Percentiles rank a stretch among this genome's conserved stretches.
Conservation (phyloP, 2,888 invertebrate genomes). For the Agonum fuliginosum region DNA sequence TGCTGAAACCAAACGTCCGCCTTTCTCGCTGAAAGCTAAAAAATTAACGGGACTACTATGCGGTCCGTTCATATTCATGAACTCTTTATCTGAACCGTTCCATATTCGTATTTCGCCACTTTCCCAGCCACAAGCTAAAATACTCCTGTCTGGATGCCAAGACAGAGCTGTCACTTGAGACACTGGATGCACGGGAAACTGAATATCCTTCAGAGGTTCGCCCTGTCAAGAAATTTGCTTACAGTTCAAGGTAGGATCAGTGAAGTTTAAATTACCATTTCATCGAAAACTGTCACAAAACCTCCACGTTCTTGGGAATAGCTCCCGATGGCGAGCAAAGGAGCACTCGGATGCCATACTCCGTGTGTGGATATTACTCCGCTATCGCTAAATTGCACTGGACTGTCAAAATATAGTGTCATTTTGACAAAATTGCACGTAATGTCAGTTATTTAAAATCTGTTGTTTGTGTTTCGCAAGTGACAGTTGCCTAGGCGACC, state of each 20-base stretch:
- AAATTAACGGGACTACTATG: conserved; percentile 81
- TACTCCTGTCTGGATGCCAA: conserved; percentile 92
- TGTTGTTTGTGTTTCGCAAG: conserved; percentile 49
- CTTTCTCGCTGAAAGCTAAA: conserved; percentile 85
- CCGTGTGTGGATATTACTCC: conserved; percentile 88
- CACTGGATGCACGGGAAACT: conserved; percentile 83
- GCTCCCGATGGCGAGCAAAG: conserved; percentile 89
- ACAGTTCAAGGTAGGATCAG: too few relatives aligned
- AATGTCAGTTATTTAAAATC: conserved; percentile 40
- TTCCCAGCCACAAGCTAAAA: conserved; percentile 93
- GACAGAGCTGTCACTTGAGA: conserved; percentile 87
- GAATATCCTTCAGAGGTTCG: conserved; percentile 83
- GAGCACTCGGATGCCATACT: conserved; percentile 88
- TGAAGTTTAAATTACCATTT: conserved; percentile 77
- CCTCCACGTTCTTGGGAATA: conserved; percentile 93
- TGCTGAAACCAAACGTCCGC: conserved; percentile 89
- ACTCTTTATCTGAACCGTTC: conserved; percentile 81
- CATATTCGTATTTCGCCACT: conserved; percentile 92
- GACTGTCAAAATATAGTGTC: conserved; percentile 90
- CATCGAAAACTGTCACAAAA: conserved; percentile 90
- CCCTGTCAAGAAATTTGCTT: conserved; percentile 75
- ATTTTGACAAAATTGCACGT: conserved; percentile 71
- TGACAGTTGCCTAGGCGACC: conserved; percentile 59
- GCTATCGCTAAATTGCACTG: conserved; percentile 84
- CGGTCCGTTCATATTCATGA: conserved; percentile 80